A percentile compares a stretch with the other conserved stretches of the same genome.
These are phyloP conservation scores for Molorchus minor DNA, from an alignment of 2,888 invertebrate genomes.

Conservation along the genomic window DNA sequence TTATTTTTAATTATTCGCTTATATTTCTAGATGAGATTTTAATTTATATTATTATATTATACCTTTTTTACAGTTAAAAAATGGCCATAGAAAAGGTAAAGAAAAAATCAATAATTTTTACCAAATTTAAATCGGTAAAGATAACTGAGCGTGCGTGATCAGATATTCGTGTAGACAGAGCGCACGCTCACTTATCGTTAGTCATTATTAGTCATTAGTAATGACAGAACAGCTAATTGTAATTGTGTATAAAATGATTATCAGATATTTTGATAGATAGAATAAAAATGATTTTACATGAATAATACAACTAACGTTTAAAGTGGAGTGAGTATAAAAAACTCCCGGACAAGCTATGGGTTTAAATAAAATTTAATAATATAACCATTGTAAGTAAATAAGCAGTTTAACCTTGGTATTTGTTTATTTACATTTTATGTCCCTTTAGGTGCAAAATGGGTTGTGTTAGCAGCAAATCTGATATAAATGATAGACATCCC, in stretches of 20 bases:
- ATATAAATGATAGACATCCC: slow-evolving; percentile 78
- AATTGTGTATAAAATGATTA: slow-evolving; percentile 28
- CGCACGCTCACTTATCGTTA: slow-evolving; percentile 18
- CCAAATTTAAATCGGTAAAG: slow-evolving; percentile 16
- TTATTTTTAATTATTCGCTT: background rate
- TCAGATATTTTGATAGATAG: slow-evolving; percentile 34
- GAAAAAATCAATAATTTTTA: slow-evolving; percentile 21
- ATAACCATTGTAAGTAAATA: slow-evolving; percentile 21
- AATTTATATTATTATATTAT: background rate
- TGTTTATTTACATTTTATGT: slow-evolving; percentile 27
- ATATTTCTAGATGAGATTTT: slow-evolving; percentile 14
- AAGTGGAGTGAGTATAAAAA: slow-evolving; percentile 5
- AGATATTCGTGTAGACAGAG: slow-evolving; percentile 11
- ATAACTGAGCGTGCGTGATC: slow-evolving; percentile 20
- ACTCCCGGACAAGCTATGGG: slow-evolving; percentile 5
- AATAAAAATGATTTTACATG: slow-evolving; percentile 21
- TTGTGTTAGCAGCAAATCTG: slow-evolving; percentile 80
- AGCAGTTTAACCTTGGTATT: slow-evolving; percentile 19
- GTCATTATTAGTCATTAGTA: slow-evolving; percentile 2
- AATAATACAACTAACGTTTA: slow-evolving; percentile 16
- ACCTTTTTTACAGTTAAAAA: background rate
- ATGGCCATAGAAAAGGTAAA: background rate
- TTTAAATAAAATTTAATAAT: slow-evolving; percentile 15
- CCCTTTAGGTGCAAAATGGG: slow-evolving; percentile 67
- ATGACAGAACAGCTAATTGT: slow-evolving; percentile 18